Conservation (phyloP, 1,140 invertebrate species). For the Homarus americanus region DNA sequence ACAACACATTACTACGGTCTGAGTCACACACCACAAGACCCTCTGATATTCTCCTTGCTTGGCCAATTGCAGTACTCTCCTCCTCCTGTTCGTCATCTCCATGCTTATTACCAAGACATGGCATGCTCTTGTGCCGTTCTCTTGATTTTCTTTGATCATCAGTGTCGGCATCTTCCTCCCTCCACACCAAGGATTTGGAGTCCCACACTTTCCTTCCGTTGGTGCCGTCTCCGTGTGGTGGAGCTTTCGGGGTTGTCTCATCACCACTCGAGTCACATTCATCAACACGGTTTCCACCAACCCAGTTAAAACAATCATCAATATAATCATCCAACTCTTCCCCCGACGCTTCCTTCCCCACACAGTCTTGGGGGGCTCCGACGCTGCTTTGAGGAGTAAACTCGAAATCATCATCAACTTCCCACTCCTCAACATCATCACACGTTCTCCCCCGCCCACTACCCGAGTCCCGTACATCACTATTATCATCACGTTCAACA, state of each 20-base stretch:
- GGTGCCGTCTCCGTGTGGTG: neutral
- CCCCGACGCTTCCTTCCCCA: neutral
- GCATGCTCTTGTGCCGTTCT: neutral
- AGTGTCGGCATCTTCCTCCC: neutral
- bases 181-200: neutral
- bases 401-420: conserved; percentile 13
- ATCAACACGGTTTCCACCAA: neutral
- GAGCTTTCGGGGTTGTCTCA: neutral
- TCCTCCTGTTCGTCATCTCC: neutral
- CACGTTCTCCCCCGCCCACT: neutral
- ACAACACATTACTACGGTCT: neutral
- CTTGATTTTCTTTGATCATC: neutral
- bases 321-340: neutral
- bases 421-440: neutral
- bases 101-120: neutral
- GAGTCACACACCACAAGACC: neutral
- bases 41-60: neutral
- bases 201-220: neutral
- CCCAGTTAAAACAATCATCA: conserved; percentile 28
- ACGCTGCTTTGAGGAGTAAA: neutral
- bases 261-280: neutral
- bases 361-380: neutral
- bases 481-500: neutral
- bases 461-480: neutral
- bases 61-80: neutral